phyloP scores from a whole-genome alignment of 2,797 vertebrate species.

The Sciurus vulgaris region DNA sequence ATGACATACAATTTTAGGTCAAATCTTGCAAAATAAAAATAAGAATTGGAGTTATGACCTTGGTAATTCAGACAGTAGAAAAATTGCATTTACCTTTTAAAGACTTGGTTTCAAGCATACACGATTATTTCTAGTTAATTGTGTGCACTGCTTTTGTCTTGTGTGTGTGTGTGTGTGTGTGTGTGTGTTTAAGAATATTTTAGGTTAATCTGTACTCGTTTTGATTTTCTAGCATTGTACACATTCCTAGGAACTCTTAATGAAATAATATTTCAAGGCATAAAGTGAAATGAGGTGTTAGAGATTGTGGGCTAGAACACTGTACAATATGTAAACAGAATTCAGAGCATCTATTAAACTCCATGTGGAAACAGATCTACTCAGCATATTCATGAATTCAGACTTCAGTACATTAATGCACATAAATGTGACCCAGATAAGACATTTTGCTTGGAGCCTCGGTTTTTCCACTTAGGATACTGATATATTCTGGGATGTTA shows the following conservation, averaged over 20 bases:
- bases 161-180: too few species aligned
- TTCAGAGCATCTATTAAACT: not conserved
- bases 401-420: not conserved
- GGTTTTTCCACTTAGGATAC: not conserved
- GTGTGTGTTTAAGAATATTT: conserved; percentile 31
- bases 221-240: not conserved
- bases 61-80: not conserved
- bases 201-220: not conserved
- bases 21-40: conserved; percentile 36
- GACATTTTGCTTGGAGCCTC: not conserved
- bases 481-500: not conserved
- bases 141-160: not conserved
- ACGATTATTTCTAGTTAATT: not conserved
- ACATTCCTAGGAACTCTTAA: not conserved
- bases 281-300: conserved; percentile 21
- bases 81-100: conserved; percentile 42
- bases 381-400: not conserved
- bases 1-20: not conserved
- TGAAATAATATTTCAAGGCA: not conserved
- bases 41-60: not conserved
- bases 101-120: not conserved
- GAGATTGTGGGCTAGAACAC: not conserved
- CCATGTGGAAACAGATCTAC: not conserved
- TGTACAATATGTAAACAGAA: not conserved
- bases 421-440: not conserved